Percentiles rank a stretch among this genome's conserved stretches.
Conservation (phyloP, 2,888 invertebrate genomes). For the Serripes groenlandicus region DNA sequence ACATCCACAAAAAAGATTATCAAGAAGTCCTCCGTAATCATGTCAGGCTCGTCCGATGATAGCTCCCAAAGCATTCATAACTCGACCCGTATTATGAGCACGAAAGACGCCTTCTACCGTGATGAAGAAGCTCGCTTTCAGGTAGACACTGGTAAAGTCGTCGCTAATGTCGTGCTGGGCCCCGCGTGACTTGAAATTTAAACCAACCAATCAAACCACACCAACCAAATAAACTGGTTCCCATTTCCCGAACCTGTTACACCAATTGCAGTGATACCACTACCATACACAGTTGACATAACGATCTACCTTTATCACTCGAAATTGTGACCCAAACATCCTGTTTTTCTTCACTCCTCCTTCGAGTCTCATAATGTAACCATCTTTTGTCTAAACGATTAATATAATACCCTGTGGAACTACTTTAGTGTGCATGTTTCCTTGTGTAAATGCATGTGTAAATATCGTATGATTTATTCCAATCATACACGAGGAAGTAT, state of each 20-base stretch:
- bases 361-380: too few relatives aligned
- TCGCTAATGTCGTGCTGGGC: slow-evolving; percentile 2
- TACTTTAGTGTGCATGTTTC: too few relatives aligned
- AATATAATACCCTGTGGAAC: too few relatives aligned
- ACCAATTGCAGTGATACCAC: too few relatives aligned
- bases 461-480: too few relatives aligned
- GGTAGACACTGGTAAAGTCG: slow-evolving; percentile 65
- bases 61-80: slow-evolving; percentile 34
- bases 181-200: slow-evolving; percentile 3
- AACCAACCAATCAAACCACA: not conserved
- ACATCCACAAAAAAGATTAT: slow-evolving; percentile 38
- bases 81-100: slow-evolving; percentile 50
- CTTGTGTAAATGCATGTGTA: too few relatives aligned
- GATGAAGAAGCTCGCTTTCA: slow-evolving; percentile 67
- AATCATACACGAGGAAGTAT: too few relatives aligned
- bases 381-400: too few relatives aligned
- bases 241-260: not conserved
- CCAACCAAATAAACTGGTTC: not conserved
- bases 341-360: too few relatives aligned
- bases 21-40: slow-evolving; percentile 40
- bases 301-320: too few relatives aligned
- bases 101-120: slow-evolving; percentile 54
- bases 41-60: slow-evolving; percentile 28
- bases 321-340: too few relatives aligned
- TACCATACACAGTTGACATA: too few relatives aligned